Base-by-base conservation (phyloP, 2,888 invertebrate species). In the Lasioglossum malachurum region DNA sequence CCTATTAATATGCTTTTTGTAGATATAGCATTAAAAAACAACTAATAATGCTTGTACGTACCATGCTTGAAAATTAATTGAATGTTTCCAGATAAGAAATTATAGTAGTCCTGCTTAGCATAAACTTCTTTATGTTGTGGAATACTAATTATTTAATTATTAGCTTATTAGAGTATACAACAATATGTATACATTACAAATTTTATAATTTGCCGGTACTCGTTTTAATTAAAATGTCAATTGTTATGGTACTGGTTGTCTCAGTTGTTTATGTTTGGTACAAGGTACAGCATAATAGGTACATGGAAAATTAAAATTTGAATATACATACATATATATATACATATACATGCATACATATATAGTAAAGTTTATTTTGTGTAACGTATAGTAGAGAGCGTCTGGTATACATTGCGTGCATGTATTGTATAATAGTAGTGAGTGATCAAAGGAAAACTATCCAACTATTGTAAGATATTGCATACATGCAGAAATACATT, bases 51-150 rank as follows among this genome's bases (percentile, higher is more conserved):
- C 1, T 31, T 2, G 67, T 67, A 79, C 79, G 7, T 76, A 85
- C 85, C 85, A 85, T 85, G 35, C 73, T 75, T 27, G 64, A 64
- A 84, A 77, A 7, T 74, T 46, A 31, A 75, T 75, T 31, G 3
- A 38, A 53, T 7, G 7, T 44, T 73, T 53, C 19, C 27, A 76
- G 44, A 10, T 16, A 72, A 72, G 44, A 19, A 41, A 10, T 23
- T 44, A 31, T 69, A 38, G 31, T 64, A 64, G n/a, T 23, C 23
- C 16, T 64, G 78, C 35, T 38, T 53, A 7, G 60, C 16, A 75
- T 38, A 44, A 60, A 74, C 5, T 78, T 78, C 60, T 64, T 46
- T 57, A 12, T 57, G 14, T 16, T 72, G n/a, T 12, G n/a, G 41
- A 16, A 23, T 71, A 35, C 53, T 38, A 38, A 38, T 27, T 38